Percentiles rank a stretch among this genome's conserved stretches.
Conservation (phyloP, 2,888 invertebrate species). For the Chirona hameri region DNA sequence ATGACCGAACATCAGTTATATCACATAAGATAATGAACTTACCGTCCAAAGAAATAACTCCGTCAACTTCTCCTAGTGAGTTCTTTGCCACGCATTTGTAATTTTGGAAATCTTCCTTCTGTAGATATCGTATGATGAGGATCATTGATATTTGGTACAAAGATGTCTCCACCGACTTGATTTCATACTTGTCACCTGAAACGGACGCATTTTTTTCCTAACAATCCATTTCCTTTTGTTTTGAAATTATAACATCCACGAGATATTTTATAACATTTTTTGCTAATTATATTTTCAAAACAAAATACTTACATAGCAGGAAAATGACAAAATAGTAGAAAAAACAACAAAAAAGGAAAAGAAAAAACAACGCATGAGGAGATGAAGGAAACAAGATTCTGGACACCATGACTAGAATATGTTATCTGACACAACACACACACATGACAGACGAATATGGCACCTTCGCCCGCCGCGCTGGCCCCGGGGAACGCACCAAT, state of each 20-base stretch:
- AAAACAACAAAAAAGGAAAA: too few relatives aligned
- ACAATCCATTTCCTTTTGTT: too few relatives aligned
- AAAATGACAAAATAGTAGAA: too few relatives aligned
- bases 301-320: too few relatives aligned
- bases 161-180: neutral
- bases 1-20: too few relatives aligned
- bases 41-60: neutral
- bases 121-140: neutral
- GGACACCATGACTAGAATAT: neutral
- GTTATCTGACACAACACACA: neutral
- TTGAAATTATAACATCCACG: too few relatives aligned
- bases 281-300: too few relatives aligned
- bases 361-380: too few relatives aligned
- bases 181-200: neutral
- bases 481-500: neutral
- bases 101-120: neutral
- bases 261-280: too few relatives aligned
- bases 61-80: slow-evolving; percentile 3
- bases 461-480: neutral
- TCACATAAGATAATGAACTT: neutral
- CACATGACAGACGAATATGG: neutral
- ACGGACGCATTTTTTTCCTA: neutral
- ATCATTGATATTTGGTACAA: neutral
- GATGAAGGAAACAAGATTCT: too few relatives aligned
- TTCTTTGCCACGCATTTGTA: slow-evolving; percentile 22